Evolutionary conservation across 2,888 invertebrate genomes (phyloP).

Genomic region (Lysandra bellargus): DNA sequence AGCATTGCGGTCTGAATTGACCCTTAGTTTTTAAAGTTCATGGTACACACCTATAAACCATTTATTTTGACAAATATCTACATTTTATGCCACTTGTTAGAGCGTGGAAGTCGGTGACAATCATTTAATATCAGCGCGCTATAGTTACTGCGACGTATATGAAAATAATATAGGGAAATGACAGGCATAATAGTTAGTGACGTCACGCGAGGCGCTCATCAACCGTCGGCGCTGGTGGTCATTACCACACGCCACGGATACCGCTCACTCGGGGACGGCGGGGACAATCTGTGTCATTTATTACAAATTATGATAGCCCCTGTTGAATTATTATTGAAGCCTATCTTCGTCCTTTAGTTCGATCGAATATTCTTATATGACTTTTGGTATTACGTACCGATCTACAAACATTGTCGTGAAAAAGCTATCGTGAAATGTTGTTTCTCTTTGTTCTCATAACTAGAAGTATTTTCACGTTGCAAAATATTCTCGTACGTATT

Average conservation of each 20-base stretch:
- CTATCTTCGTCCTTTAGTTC: not conserved
- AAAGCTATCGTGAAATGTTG: not conserved
- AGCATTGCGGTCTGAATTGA: too few species aligned
- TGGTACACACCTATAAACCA: not conserved
- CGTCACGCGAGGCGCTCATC: conserved; percentile 70
- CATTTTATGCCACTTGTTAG: conserved; percentile 17
- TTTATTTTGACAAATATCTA: not conserved
- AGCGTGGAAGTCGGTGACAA: conserved; percentile 20
- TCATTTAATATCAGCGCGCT: conserved; percentile 21
- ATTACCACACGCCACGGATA: conserved; percentile 43
- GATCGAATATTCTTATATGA: not conserved
- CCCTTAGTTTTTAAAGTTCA: not conserved
- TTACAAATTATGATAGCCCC: not conserved
- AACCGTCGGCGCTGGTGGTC: conserved; percentile 47
- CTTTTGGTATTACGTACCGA: not conserved
- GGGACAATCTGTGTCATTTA: conserved; percentile 38
- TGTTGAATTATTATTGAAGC: not conserved
- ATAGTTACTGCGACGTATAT: conserved; percentile 32
- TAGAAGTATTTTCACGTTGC: not conserved
- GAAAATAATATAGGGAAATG: conserved; percentile 34
- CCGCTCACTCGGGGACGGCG: conserved; percentile 53
- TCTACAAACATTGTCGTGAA: not conserved
- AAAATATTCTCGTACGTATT: conserved; percentile 33
- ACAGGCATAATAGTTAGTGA: conserved; percentile 38
- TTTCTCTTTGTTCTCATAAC: conserved; percentile 30